A percentile compares a stretch with the other conserved stretches of the same genome.
These are phyloP conservation scores for Eupristina koningsbergeri DNA, from an alignment of 1,140 invertebrate genomes.

Conservation along the genomic window DNA sequence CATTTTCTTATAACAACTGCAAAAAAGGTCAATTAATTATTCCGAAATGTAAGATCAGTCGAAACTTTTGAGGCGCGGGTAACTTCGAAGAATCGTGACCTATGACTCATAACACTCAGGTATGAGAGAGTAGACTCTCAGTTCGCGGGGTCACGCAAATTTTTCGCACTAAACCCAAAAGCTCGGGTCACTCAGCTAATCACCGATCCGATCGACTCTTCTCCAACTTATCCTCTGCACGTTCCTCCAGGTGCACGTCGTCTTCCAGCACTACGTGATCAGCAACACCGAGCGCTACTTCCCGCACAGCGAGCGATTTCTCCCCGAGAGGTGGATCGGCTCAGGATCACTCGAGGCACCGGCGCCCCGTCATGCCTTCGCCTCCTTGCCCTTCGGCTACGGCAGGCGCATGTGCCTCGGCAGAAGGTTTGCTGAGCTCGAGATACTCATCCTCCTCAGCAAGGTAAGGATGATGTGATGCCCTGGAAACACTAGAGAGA, in stretches of 20 bases:
- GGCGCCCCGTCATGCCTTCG: conserved; percentile 71
- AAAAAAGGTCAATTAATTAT: no score
- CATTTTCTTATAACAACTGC: no score
- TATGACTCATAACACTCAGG: no score
- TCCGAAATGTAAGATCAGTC: no score
- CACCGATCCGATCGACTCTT: not conserved
- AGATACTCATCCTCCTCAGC: conserved; percentile 84
- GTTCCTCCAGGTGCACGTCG: conserved; percentile 81
- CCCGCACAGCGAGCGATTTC: conserved; percentile 77
- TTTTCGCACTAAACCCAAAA: not conserved
- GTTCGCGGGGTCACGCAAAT: not conserved
- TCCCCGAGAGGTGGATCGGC: conserved; percentile 84
- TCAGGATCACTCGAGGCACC: conserved; percentile 70
- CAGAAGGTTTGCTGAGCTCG: conserved; percentile 85
- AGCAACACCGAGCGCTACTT: conserved; percentile 85
- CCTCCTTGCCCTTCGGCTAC: conserved; percentile 87
- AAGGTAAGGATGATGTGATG: conserved; percentile 67
- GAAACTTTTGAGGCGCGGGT: no score
- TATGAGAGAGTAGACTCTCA: not conserved
- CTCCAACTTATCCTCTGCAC: not conserved
- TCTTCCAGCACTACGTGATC: conserved; percentile 87
- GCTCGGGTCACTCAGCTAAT: not conserved
- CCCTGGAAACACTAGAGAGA: no score
- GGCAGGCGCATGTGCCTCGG: conserved; percentile 89
- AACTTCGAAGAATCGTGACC: no score